phyloP scores from a whole-genome alignment of 2,797 vertebrate species.

The Sebastes reedi region DNA sequence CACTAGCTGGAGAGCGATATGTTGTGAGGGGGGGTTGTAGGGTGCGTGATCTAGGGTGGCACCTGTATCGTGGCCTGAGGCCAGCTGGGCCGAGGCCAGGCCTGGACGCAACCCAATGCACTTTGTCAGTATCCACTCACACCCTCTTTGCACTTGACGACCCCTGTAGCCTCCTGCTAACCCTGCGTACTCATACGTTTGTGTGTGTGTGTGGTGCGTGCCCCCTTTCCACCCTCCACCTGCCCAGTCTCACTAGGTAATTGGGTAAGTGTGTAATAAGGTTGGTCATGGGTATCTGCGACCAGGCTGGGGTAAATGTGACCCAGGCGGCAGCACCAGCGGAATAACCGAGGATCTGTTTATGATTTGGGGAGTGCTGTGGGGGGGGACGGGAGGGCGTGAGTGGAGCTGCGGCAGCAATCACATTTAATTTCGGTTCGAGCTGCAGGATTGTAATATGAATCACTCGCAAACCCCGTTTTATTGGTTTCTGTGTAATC shows the following conservation, averaged over 20 bases:
- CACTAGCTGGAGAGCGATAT: slow-evolving; percentile 61
- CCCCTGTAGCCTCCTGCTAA: slow-evolving; percentile 53
- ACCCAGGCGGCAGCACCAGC: slow-evolving; percentile 57
- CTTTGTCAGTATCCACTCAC: slow-evolving; percentile 60
- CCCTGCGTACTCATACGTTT: slow-evolving; percentile 12
- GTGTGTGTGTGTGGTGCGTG: slow-evolving; percentile 1
- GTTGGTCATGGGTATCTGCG: slow-evolving; percentile 78
- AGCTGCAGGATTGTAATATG: slow-evolving; percentile 49
- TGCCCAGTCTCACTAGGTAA: slow-evolving; percentile 61
- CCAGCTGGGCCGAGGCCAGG: slow-evolving; percentile 68
- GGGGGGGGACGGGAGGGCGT: neutral
- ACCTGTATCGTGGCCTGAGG: slow-evolving; percentile 71
- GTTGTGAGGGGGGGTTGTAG: neutral
- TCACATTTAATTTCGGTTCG: slow-evolving; percentile 45
- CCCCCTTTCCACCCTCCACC: slow-evolving; percentile 15
- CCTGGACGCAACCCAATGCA: slow-evolving; percentile 45
- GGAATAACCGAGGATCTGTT: slow-evolving; percentile 63
- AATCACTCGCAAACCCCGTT: slow-evolving; percentile 49
- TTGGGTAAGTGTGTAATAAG: slow-evolving; percentile 75
- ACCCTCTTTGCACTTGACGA: slow-evolving; percentile 57
- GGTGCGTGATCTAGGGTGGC: slow-evolving; percentile 60
- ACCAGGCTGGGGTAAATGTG: slow-evolving; percentile 54
- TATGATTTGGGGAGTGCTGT: slow-evolving; percentile 51
- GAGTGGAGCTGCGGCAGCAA: slow-evolving; percentile 37
- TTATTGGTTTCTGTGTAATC: slow-evolving; percentile 52